phyloP scores from a whole-genome alignment of 2,888 invertebrate species.

The Caenorhabditis panamensis region DNA sequence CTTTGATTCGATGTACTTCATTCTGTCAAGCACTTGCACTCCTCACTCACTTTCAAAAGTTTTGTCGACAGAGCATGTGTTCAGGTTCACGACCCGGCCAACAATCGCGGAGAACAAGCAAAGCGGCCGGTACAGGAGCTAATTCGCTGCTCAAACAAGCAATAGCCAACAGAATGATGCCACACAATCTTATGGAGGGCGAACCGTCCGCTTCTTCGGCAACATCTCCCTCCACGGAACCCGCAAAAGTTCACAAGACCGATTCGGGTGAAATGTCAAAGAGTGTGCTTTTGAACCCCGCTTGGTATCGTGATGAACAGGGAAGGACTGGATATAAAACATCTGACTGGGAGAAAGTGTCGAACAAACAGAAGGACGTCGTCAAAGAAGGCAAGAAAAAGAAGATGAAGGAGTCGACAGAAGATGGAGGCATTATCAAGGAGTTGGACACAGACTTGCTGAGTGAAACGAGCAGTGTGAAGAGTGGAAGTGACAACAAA shows the following conservation, averaged over 20 bases:
- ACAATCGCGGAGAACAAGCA: slow-evolving; percentile 58
- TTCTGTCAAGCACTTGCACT: slow-evolving; percentile 50
- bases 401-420: slow-evolving; percentile 21
- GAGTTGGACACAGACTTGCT: slow-evolving; percentile 57
- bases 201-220: slow-evolving; percentile 25
- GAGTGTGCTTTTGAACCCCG: slow-evolving; percentile 75
- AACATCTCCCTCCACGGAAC: slow-evolving; percentile 28
- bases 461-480: slow-evolving; percentile 42
- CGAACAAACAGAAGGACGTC: slow-evolving; percentile 69
- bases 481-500: slow-evolving; percentile 43
- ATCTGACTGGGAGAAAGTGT: slow-evolving; percentile 69
- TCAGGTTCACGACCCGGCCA: slow-evolving; percentile 65
- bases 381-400: slow-evolving; percentile 67
- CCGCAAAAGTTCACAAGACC: slow-evolving; percentile 58
- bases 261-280: slow-evolving; percentile 74
- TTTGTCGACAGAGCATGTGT: slow-evolving; percentile 54
- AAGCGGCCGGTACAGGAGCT: slow-evolving; percentile 52
- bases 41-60: slow-evolving; percentile 39
- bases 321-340: slow-evolving; percentile 76
- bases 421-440: slow-evolving; percentile 44
- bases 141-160: slow-evolving; percentile 78
- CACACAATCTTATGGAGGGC: slow-evolving; percentile 23
- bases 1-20: slow-evolving; percentile 17
- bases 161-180: slow-evolving; percentile 75
- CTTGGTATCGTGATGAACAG: slow-evolving; percentile 79